phyloP scores from a whole-genome alignment of 2,113 vertebrate genomes.

The Hydrochoerus hydrochaeris region DNA sequence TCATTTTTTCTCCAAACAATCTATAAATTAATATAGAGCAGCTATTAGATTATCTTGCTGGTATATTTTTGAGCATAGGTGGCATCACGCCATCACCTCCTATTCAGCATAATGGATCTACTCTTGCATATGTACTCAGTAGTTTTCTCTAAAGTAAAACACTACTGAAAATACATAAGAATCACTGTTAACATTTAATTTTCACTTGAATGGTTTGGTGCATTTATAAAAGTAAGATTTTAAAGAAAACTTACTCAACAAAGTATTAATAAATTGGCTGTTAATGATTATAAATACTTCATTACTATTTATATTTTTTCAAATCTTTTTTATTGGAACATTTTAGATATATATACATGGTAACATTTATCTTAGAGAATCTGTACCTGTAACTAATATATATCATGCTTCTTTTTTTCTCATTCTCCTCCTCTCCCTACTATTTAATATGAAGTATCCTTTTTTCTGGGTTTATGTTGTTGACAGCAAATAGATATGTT shows the following conservation, averaged over 20 bases:
- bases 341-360: too few relatives aligned
- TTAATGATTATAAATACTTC: not conserved
- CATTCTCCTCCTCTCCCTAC: not conserved
- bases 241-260: constrained; percentile 36
- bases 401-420: not conserved
- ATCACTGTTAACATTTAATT: constrained; percentile 58
- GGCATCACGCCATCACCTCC: not conserved
- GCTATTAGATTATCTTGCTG: constrained; percentile 55
- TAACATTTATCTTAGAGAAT: not conserved
- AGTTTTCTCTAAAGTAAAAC: constrained; percentile 51
- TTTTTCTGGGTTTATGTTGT: constrained; percentile 10
- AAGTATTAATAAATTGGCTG: constrained; percentile 14
- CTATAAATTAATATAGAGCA: constrained; percentile 65
- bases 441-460: not conserved
- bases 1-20: constrained; percentile 39
- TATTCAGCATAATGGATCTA: constrained; percentile 43
- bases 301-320: constrained; percentile 32
- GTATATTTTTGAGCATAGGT: constrained; percentile 54
- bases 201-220: constrained; percentile 42
- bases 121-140: constrained; percentile 15
- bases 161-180: constrained; percentile 33
- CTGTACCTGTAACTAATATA: not conserved
- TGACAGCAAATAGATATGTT: not conserved
- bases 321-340: not conserved
- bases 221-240: constrained; percentile 51